phyloP scores from a whole-genome alignment of 2,797 vertebrate genomes.

The Columba guinea region DNA sequence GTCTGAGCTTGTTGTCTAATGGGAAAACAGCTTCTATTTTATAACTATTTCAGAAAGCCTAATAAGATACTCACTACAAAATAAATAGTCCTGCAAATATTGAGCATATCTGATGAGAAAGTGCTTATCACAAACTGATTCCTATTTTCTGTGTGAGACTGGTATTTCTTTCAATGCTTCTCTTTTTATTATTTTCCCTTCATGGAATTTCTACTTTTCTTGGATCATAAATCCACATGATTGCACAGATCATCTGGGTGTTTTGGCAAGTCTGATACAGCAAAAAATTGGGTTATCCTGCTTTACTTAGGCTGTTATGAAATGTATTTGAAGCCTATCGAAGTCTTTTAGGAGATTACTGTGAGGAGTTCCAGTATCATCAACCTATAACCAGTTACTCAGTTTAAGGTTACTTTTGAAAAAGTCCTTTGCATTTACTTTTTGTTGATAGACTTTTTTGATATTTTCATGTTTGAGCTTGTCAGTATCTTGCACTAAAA shows the following conservation, averaged over 20 bases:
- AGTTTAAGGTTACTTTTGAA: conserved; percentile 39
- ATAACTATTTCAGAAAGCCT: neutral
- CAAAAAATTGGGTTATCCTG: conserved; percentile 47
- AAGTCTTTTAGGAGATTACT: conserved; percentile 24
- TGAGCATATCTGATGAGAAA: neutral
- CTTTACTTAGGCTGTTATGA: conserved; percentile 35
- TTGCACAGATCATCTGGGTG: conserved; percentile 50
- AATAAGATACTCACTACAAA: neutral
- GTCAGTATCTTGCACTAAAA: neutral
- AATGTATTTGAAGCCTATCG: conserved; percentile 31
- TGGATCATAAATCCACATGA: conserved; percentile 58
- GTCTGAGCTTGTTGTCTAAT: neutral
- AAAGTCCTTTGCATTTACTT: neutral
- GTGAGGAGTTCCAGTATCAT: conserved; percentile 20
- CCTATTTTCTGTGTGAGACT: neutral
- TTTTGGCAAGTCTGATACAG: conserved; percentile 31
- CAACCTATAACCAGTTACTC: conserved; percentile 27
- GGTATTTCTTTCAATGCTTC: neutral
- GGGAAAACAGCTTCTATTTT: neutral
- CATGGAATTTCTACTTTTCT: conserved; percentile 37
- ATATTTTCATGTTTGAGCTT: conserved; percentile 28
- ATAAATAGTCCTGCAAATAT: neutral
- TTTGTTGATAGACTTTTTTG: conserved; percentile 2
- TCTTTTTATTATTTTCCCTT: neutral
- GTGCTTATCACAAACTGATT: neutral